Base-by-base conservation (phyloP, 1,140 invertebrate genomes). In the Acyrthosiphon pisum region DNA sequence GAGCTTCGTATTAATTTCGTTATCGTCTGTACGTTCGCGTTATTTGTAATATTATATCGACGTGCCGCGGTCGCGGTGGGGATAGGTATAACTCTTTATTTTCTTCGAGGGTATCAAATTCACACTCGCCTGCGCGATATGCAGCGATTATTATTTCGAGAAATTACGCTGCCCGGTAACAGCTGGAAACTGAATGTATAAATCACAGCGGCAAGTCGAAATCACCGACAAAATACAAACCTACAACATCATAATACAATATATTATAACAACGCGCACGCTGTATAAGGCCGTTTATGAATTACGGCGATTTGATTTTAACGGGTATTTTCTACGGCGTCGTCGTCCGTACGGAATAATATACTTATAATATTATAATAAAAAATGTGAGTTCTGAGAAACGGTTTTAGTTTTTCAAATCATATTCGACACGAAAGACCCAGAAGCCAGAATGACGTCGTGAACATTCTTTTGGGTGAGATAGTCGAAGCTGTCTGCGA, bases 141-240 rank as follows among this genome's bases (percentile, higher is more conserved):
- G n/a, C n/a, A n/a, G n/a, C n/a, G 60, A 76, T 76, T 76, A 76
- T 76, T 76, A 35, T 76, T 76, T 76, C 60, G 30, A 76, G 60
- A 76, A 76, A 76, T 76, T n/a, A 14, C 60, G 9, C 30, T 30
- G 30, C 14, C 30, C 60, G 18, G 14, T 14, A 35, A 30, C 60
- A n/a, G 60, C 60, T 14, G 60, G 30, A 76, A 30, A 76, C 30
- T 76, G n/a, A 76, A 76, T 6, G 22, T 53, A 53, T n/a, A n/a
- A 76, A 18, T 76, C 30, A 18, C n/a, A 14, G 60, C 11, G 60
- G 60, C 30, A n/a, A n/a, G 60, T 76, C 60, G 60, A 76, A 76
- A 35, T 76, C 30, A 76, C 60, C 4, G n/a, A 76, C 30, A 76
- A 76, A 76, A 76, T n/a, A 20, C 60, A 23, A 6, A 53, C 46